These are phyloP conservation scores for Dicentrarchus labrax DNA, from an alignment of 2,113 vertebrate species.

Conservation along the genomic window DNA sequence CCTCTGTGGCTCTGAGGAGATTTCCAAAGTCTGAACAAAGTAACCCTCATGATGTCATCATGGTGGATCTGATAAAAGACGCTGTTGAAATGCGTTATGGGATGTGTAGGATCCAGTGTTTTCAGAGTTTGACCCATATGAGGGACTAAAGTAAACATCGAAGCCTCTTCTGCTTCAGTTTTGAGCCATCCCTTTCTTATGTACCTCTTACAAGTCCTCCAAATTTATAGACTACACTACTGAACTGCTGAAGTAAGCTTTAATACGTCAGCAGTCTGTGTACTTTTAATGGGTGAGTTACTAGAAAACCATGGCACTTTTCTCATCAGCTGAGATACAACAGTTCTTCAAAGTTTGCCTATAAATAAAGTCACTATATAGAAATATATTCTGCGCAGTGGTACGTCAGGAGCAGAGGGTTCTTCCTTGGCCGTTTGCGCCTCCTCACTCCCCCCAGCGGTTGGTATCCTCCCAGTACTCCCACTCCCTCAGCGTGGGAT, in stretches of 20 bases:
- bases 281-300: no score
- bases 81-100: background rate
- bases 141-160: no score
- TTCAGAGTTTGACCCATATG: background rate
- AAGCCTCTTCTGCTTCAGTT: no score
- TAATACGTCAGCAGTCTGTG: background rate
- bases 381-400: constrained; percentile 69
- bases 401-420: constrained; percentile 86
- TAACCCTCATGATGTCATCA: no score
- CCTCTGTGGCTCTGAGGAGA: no score
- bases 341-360: background rate
- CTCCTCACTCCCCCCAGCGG: constrained; percentile 74
- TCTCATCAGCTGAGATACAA: no score
- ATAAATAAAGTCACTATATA: background rate
- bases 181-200: no score
- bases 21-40: no score
- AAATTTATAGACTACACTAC: background rate
- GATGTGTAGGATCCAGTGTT: background rate
- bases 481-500: constrained; percentile 72
- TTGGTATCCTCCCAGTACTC: constrained; percentile 82
- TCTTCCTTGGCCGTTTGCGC: constrained; percentile 89
- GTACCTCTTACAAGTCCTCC: no score
- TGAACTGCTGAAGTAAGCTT: background rate
- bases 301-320: no score
- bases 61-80: no score